These are phyloP conservation scores for Cardinalis cardinalis DNA, from an alignment of 2,113 vertebrate genomes.

Conservation along the genomic window DNA sequence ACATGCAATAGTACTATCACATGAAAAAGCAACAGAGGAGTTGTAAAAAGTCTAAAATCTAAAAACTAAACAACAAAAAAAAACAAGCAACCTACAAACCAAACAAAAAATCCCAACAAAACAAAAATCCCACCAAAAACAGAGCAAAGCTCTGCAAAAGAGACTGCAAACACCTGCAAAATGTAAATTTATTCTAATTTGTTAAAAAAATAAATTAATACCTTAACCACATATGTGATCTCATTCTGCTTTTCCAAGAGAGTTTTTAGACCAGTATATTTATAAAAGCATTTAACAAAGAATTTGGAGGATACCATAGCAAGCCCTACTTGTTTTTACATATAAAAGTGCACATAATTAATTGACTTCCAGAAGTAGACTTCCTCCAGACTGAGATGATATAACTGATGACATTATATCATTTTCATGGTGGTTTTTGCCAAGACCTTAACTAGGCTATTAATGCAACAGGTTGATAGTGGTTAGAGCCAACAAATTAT, in stretches of 20 bases:
- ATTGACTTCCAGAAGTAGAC: neutral
- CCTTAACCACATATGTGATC: neutral
- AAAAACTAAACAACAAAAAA: neutral
- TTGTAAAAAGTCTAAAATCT: neutral
- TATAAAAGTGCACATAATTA: neutral
- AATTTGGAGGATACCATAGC: neutral
- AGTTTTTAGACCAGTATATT: neutral
- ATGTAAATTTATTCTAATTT: neutral
- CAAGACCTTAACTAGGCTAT: accelerated
- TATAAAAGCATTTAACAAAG: neutral
- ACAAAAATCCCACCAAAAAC: neutral
- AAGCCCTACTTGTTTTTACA: neutral
- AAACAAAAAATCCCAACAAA: neutral
- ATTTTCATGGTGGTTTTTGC: accelerated
- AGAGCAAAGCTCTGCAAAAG: neutral
- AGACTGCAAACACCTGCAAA: neutral
- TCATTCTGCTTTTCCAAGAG: neutral
- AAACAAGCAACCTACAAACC: neutral
- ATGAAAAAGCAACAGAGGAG: neutral
- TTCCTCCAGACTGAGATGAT: neutral
- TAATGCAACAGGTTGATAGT: neutral
- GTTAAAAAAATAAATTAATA: neutral
- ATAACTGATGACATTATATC: neutral
- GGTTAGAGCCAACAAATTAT: neutral
- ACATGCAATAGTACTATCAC: neutral